Conservation (phyloP, 1,140 invertebrate genomes). For the Cydia fagiglandana region DNA sequence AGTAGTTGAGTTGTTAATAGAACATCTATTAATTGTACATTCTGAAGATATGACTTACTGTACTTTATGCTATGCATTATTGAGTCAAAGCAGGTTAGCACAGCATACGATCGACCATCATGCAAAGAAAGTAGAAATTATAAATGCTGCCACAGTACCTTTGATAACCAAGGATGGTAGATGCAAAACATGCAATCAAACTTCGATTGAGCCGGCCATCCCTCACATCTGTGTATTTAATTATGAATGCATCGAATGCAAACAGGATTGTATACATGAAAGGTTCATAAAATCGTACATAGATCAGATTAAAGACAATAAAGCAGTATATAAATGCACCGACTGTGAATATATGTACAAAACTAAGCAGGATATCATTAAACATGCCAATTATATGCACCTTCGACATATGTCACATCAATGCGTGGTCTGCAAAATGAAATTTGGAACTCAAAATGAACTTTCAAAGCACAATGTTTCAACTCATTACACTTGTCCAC, state of each 20-base stretch:
- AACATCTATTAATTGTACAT: conserved; percentile 4
- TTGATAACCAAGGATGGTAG: not conserved
- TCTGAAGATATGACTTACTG: conserved; percentile 15
- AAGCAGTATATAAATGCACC: not conserved
- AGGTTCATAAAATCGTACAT: not conserved
- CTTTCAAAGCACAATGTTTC: not conserved
- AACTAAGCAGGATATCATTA: conserved; percentile 3
- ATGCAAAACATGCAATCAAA: conserved; percentile 1
- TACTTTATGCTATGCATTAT: not conserved
- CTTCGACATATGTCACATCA: not conserved
- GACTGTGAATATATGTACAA: conserved; percentile 23
- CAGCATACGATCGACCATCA: not conserved
- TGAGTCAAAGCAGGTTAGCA: not conserved
- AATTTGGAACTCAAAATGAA: not conserved
- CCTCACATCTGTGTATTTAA: conserved; percentile 2
- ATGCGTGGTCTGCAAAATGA: not conserved
- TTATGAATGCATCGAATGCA: conserved; percentile 4
- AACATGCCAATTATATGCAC: conserved; percentile 15
- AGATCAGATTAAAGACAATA: not conserved
- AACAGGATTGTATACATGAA: not conserved
- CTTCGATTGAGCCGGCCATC: not conserved
- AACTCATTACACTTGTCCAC: not conserved
- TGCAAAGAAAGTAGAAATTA: conserved; percentile 11
- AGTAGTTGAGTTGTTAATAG: not conserved
- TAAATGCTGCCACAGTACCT: not conserved